These are phyloP conservation scores for Leptopilina syphax DNA, from an alignment of 2,888 invertebrate genomes.

Conservation along the genomic window DNA sequence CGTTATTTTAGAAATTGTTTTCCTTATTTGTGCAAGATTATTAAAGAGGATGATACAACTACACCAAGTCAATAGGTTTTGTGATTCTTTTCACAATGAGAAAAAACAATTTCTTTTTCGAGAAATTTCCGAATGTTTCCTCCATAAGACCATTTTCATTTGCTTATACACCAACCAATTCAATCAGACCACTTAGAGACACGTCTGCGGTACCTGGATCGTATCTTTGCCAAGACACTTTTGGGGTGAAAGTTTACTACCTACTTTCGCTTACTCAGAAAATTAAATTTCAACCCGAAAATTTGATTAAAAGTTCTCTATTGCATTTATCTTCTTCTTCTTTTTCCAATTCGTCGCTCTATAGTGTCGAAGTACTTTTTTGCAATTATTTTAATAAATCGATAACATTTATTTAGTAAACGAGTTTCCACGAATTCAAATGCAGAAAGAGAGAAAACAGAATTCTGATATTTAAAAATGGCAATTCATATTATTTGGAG, in stretches of 20 bases:
- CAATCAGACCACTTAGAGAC: constrained; percentile 44
- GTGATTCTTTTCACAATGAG: constrained; percentile 34
- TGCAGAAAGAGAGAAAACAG: background rate
- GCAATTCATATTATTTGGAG: too few species aligned
- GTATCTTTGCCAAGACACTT: constrained; percentile 38
- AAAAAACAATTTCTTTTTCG: constrained; percentile 31
- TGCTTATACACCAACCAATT: constrained; percentile 49
- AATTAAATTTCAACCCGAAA: constrained; percentile 30
- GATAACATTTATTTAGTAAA: too few species aligned
- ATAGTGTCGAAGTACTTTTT: too few species aligned
- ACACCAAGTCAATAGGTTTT: constrained; percentile 39
- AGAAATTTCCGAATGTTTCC: constrained; percentile 22
- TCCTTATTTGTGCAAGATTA: too few species aligned
- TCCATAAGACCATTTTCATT: constrained; percentile 46
- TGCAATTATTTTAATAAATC: too few species aligned
- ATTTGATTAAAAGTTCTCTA: constrained; percentile 33
- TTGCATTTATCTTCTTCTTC: background rate
- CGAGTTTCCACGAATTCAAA: too few species aligned
- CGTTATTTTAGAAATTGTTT: too few species aligned
- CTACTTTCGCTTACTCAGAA: constrained; percentile 32
- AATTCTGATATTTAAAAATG: too few species aligned
- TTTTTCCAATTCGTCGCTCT: too few species aligned
- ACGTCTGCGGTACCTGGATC: constrained; percentile 46
- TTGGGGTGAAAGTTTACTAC: constrained; percentile 40
- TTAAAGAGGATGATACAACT: constrained; percentile 42